Evolutionary conservation across 2,113 vertebrate species (phyloP), one percentile per base, ranked within the genome.

Genomic region (Xenus cinereus): DNA sequence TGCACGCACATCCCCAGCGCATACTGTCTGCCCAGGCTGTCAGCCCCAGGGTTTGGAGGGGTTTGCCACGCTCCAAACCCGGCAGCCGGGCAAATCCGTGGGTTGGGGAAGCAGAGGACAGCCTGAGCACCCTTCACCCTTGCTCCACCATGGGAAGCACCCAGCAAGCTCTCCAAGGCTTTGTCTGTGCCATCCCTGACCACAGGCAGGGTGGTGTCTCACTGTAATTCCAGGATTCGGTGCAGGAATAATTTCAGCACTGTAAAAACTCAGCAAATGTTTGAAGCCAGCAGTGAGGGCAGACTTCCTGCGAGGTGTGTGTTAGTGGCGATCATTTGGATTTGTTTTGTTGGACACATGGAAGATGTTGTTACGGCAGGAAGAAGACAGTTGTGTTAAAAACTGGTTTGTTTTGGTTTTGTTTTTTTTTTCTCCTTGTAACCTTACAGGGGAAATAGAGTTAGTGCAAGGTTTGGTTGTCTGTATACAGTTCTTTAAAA

Each of bases 201-300:
- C 90, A 85, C 77, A 93, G 85, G 78, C 96, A 81, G 78, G 72
- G 80, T 51, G 87, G 89, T 95, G 90, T 76, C 62, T 87, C 77
- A 12, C 75, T 66, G 69, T 79, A 90, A 83, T 92, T 83, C 79
- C 7, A 23, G 77, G 80, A 89, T 94, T 84, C 50, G 35, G 21
- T 39, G 88, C 75, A 92, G 72, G 79, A 96, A 84, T 95, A 90
- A 89, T 91, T 91, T 90, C 89, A 92, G 89, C 30, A 26, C 69
- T 79, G 77, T 71, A 89, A 81, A 85, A 90, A 56, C 35, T 21
- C 33, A 16, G 68, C 20, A 78, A 56, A 67, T 14, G 7, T 72
- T 71, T 87, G 73, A 92, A 94, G 87, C 23, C 87, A 80, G 76
- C 56, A 63, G 63, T n/a, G 66, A 94, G 69, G 64, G 82, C 64